Conservation (phyloP, 2,113 vertebrate genomes). For the Siphamia tubifer region DNA sequence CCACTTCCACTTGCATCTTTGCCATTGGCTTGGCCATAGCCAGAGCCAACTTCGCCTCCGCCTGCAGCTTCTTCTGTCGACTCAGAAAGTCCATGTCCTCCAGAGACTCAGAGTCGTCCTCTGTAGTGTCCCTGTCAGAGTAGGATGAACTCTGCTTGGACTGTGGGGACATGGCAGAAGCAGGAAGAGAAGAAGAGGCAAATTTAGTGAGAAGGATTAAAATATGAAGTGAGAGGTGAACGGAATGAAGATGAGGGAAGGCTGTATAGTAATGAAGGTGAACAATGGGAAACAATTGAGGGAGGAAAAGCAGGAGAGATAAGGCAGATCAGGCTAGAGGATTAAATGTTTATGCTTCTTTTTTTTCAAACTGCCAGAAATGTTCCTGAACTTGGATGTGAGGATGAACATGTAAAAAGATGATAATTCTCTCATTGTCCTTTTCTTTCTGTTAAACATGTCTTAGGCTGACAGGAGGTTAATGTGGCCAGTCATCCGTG, state of each 20-base stretch:
- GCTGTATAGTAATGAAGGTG: not conserved
- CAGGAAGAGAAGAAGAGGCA: not conserved
- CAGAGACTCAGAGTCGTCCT: constrained; percentile 95
- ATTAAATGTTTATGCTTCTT: not conserved
- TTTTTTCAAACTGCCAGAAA: not conserved
- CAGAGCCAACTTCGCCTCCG: constrained; percentile 95
- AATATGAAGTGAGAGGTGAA: not conserved
- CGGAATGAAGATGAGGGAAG: not conserved
- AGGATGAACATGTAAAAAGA: constrained; percentile 10
- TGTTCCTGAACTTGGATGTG: not conserved
- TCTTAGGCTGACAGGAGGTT: constrained; percentile 34
- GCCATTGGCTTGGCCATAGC: constrained; percentile 99
- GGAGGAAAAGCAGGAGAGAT: not conserved
- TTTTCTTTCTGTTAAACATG: constrained; percentile 8
- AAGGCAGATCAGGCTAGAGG: not conserved
- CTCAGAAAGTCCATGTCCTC: constrained; percentile 98
- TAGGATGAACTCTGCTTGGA: constrained; percentile 99
- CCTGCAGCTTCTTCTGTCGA: constrained; percentile 96
- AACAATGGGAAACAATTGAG: not conserved
- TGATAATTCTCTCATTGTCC: constrained; percentile 13
- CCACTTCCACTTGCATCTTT: constrained; percentile 99
- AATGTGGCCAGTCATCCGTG: constrained; percentile 27
- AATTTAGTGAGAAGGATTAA: not conserved
- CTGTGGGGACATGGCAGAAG: constrained; percentile 55
- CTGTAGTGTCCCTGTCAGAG: constrained; percentile 96